Evolutionary conservation across 2,113 vertebrate species (phyloP), one percentile per base, ranked within the genome.

Genomic region (Sapajus apella): DNA sequence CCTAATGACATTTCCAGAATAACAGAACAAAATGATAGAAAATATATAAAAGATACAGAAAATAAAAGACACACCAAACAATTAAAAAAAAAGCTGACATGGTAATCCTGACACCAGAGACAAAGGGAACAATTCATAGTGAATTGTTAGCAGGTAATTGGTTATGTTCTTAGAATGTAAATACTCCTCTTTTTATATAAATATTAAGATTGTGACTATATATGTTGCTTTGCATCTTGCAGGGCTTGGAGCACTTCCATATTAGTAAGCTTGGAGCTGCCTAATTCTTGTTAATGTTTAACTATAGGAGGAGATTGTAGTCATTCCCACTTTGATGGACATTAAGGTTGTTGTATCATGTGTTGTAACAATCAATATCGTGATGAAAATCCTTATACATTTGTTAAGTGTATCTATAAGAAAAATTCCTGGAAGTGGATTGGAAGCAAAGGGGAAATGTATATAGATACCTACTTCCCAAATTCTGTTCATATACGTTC

Each of bases 11-110:
- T n/a, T 91, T 95, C 70, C 47, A 73, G 47, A 79, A 88, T 11
- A 77, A 56, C 8, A 90, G 43, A 94, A 82, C 27, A 94, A 91
- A 94, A 56, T 90, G 37, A 89, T 52, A 76, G 30, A 73, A 80
- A 66, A 77, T 55, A 73, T 7, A 72, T 23, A 58, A 70, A 45
- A 45, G 50, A 96, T 55, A 47, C 40, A 68, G 45, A 87, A 93
- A 66, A 68, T 61, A 30, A 64, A 94, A 76, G 25, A 37, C 16
- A 64, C 18, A 75, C 45, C 61, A 84, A 84, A 85, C 23, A 23
- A 20, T 56, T 23, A 11, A 66, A 66, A 93, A 86, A 73, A 76
- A 23, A 90, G 30, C 87, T 66, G 3, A 8, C n/a, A 3, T 37
- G 37, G 8, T 35, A 90, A 75, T 50, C 85, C 25, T 87, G 37